Evolutionary conservation across 2,888 invertebrate genomes (phyloP).

Genomic region (Flexamia atlantica): DNA sequence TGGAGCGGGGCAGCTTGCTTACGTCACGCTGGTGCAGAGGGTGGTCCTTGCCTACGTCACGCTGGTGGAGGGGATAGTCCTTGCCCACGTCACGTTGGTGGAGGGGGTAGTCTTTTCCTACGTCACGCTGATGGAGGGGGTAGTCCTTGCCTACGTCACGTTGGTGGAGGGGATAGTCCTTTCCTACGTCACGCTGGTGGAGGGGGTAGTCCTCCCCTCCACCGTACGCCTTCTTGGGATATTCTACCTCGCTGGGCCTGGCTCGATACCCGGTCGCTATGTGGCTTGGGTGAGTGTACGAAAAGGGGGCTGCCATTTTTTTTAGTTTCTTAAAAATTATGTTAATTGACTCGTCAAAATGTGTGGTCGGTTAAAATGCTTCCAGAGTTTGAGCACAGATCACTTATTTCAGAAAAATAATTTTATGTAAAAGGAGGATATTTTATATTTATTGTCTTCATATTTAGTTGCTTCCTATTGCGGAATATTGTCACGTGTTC

Average conservation of each 20-base stretch:
- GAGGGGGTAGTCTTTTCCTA: background rate
- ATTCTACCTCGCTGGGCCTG: constrained; percentile 20
- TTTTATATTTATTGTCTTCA: constrained; percentile 2
- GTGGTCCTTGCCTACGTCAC: constrained; percentile 34
- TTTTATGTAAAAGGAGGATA: background rate
- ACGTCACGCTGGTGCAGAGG: constrained; percentile 25
- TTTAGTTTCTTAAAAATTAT: background rate
- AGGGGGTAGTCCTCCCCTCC: constrained; percentile 30
- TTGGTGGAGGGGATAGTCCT: constrained; percentile 50
- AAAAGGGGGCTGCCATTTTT: constrained; percentile 43
- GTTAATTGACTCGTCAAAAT: background rate
- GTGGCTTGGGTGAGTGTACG: constrained; percentile 43
- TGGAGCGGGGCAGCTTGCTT: constrained; percentile 20
- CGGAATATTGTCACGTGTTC: constrained; percentile 19
- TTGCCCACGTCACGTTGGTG: background rate
- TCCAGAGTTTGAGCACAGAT: background rate
- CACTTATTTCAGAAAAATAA: background rate
- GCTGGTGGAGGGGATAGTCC: constrained; percentile 48
- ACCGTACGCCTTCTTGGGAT: constrained; percentile 13
- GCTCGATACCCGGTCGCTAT: constrained; percentile 43
- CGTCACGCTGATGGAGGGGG: too few species aligned
- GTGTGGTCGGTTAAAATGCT: background rate
- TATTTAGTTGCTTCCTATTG: background rate
- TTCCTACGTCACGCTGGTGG: constrained; percentile 11
- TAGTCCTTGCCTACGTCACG: constrained; percentile 14